Base-by-base conservation (phyloP, 2,113 vertebrate genomes). In the Actenoides hombroni region DNA sequence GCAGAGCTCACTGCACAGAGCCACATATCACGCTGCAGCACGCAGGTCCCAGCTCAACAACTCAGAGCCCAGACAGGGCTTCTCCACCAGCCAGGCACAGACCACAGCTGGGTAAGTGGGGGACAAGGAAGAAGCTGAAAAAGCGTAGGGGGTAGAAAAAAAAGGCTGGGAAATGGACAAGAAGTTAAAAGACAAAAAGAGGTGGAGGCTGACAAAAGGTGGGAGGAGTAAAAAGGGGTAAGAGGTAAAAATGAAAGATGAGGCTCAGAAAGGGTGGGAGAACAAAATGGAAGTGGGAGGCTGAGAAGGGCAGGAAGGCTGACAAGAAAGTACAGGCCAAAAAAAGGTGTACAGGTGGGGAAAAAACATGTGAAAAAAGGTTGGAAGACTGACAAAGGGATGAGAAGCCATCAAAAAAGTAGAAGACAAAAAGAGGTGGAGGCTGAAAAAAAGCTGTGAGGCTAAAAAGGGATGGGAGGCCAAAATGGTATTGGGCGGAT, bases 1-100 rank as follows among this genome's bases (percentile, higher is more conserved):
- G 44, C 78, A 19, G 44, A 37, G 29, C 48, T 39, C 6, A 2
- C 46, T 28, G 54, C 24, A 2, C 7, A 44, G 21, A 75, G 44
- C 1, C 29, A 0, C 37, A 33, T 0, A 0, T 8, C 29, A 2
- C 1, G 29, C 28, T 13, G 16, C 11, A 3, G 37, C 1, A 10
- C 19, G 44, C n/a, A 31, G 40, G 35, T 25, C 16, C 49, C 31
- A 10, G 48, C 20, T 1, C 12, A 46, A 33, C 5, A 2, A 13
- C 2, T 40, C 64, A 17, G 2, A 40, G 73, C 48, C 80, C 48
- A 13, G 11, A 29, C 4, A 21, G 31, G 63, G 23, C 35, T 31
- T 23, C 1, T 7, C 16, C 19, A 16, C 0, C 2, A 56, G n/a
- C 20, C 1, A 17, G 33, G 54, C 10, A 16, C 20, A 1, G 16